A percentile compares a stretch with the other conserved stretches of the same genome.
phyloP scores from a whole-genome alignment of 2,113 vertebrate species.

The Anoura caudifer region DNA sequence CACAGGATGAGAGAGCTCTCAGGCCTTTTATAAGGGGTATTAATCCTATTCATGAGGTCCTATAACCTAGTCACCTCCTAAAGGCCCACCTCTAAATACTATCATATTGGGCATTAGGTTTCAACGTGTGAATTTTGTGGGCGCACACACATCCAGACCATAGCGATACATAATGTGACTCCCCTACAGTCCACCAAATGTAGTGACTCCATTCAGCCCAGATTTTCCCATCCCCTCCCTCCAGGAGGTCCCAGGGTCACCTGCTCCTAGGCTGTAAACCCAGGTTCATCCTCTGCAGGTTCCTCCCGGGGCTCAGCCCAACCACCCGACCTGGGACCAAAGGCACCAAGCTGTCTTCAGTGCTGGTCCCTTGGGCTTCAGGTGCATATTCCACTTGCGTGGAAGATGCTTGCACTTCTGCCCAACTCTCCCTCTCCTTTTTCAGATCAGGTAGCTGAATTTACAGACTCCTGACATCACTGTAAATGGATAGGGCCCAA shows the following conservation, averaged over 20 bases:
- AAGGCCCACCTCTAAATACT: neutral
- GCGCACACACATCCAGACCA: neutral
- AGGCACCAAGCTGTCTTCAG: neutral
- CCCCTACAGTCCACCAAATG: neutral
- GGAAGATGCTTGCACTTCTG: neutral
- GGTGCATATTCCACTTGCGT: rapidly evolving
- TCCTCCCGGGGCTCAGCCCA: neutral
- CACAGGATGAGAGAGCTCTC: neutral
- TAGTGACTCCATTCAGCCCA: neutral
- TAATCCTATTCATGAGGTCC: neutral
- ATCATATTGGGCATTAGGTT: neutral
- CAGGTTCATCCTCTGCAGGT: neutral
- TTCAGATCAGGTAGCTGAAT: neutral
- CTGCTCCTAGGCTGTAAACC: neutral
- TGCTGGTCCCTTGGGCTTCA: neutral
- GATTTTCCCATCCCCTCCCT: neutral
- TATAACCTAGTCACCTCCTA: neutral
- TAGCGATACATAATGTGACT: neutral
- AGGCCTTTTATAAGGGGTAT: neutral
- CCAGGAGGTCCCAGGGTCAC: neutral
- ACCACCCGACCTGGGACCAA: neutral
- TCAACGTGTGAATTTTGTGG: neutral
- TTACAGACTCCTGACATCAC: neutral
- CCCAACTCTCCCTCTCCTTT: neutral
- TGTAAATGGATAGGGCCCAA: neutral